These are phyloP conservation scores for Pseudobourletiella spinata DNA, from an alignment of 1,140 invertebrate genomes.

Conservation along the genomic window DNA sequence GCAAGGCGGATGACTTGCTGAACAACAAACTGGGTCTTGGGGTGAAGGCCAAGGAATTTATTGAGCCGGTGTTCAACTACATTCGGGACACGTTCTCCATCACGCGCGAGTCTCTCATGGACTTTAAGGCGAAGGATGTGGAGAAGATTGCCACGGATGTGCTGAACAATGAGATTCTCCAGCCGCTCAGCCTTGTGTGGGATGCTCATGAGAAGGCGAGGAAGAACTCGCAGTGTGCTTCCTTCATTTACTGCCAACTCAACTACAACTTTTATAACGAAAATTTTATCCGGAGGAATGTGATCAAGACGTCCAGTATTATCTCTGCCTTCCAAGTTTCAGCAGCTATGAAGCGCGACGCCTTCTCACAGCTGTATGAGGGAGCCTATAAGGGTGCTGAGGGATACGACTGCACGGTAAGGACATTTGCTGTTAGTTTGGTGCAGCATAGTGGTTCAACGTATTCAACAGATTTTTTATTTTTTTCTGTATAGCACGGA, in stretches of 20 bases:
- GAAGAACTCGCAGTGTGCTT: slow-evolving; percentile 22
- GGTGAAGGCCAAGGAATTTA: slow-evolving; percentile 25
- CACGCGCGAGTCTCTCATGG: slow-evolving; percentile 25
- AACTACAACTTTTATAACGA: slow-evolving; percentile 32
- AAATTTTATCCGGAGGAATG: slow-evolving; percentile 33
- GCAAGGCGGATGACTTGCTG: slow-evolving; percentile 30
- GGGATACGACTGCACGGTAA: slow-evolving; percentile 35
- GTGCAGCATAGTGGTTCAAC: neutral
- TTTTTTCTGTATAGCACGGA: slow-evolving; percentile 26
- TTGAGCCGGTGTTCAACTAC: slow-evolving; percentile 27
- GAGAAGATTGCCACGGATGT: slow-evolving; percentile 31
- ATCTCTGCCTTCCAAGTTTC: slow-evolving; percentile 34
- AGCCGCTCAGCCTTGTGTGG: slow-evolving; percentile 24
- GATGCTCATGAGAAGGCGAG: slow-evolving; percentile 28
- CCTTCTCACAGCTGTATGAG: slow-evolving; percentile 30
- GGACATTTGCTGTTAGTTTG: slow-evolving; percentile 11
- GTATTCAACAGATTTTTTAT: slow-evolving; percentile 7
- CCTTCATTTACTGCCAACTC: slow-evolving; percentile 34
- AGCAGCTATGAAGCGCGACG: slow-evolving; percentile 23
- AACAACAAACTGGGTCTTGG: slow-evolving; percentile 31
- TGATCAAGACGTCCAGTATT: slow-evolving; percentile 32
- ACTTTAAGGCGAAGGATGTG: slow-evolving; percentile 27
- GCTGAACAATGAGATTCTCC: slow-evolving; percentile 31
- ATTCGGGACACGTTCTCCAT: slow-evolving; percentile 32
- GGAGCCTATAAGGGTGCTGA: slow-evolving; percentile 23